Evolutionary conservation across 1,140 invertebrate genomes (phyloP), one percentile per base, ranked within the genome.

Genomic region (Drosophila sulfurigaster): DNA sequence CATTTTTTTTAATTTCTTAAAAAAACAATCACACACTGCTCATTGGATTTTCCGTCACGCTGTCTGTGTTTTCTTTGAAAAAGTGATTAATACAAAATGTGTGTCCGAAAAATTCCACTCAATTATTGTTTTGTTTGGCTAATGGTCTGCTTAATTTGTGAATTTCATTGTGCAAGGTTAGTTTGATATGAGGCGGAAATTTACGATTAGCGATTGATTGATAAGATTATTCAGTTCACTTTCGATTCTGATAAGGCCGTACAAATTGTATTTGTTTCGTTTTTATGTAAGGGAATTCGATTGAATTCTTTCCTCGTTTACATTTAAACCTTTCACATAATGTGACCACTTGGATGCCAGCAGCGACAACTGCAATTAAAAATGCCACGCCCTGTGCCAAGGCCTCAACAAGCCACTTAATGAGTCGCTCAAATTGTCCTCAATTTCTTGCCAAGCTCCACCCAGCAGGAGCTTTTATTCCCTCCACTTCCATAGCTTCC

Each of bases 351-450:
- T 28, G 43, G 43, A 15, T 43, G 52, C 15, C 45, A 66, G 32
- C 8, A 41, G 43, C 52, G 52, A 60, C 64, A 73, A 59, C 38
- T 68, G 71, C 71, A 68, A 74, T 74, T 74, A 74, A 74, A 74
- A 68, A 28, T 38, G 41, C 35, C 54, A 57, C 60, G 60, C 64
- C 54, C 35, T 43, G n/a, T 41, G 48, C 16, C 57, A 73, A 48
- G 64, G 64, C 54, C 64, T 68, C 52, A 51, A 75, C 58, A 59
- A 70, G 73, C 63, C 58, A 77, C 75, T 77, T 73, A 74, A 77
- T 77, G 63, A 63, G 41, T 62, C 57, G 59, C 49, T 72, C 10
- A 72, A 71, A 72, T 66, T 72, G 74, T 72, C 48, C 69, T 56
- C 70, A 52, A 77, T 60, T 66, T 32, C 58, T 66, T 67, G 59